Conservation (phyloP, 2,113 vertebrate genomes). For the Crotophaga sulcirostris region DNA sequence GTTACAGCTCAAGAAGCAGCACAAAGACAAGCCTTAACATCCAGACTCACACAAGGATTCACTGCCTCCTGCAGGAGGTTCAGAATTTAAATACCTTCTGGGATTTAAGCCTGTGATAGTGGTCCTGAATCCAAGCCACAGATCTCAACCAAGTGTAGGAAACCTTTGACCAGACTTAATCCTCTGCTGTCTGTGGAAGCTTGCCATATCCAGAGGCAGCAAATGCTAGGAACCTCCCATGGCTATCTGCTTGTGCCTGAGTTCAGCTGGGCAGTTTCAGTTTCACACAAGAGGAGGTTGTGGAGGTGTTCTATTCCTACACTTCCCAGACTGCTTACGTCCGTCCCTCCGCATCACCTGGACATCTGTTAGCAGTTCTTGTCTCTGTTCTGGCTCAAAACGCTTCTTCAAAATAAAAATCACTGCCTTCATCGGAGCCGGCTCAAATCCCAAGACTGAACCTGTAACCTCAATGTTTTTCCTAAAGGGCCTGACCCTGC, state of each 20-base stretch:
- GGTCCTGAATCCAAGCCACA: neutral
- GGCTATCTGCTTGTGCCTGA: neutral
- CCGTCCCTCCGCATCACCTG: neutral
- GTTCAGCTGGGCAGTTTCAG: neutral
- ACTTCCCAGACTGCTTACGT: neutral
- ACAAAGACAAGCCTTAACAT: fast-evolving
- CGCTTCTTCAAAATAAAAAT: neutral
- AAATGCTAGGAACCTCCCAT: neutral
- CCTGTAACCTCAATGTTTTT: neutral
- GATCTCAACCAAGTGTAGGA: neutral
- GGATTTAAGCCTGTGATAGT: neutral
- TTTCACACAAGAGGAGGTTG: neutral
- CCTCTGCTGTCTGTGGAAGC: neutral
- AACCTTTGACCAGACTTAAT: fast-evolving
- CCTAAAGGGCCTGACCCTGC: neutral
- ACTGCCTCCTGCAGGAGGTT: neutral
- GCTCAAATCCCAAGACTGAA: neutral
- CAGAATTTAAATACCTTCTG: neutral
- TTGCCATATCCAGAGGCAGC: neutral
- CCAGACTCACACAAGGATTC: neutral
- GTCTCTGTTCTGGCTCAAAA: neutral
- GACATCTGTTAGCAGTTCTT: neutral
- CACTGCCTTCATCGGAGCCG: neutral
- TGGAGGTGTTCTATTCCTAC: neutral
- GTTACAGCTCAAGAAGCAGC: neutral